Conservation (phyloP, 2,888 invertebrate species). For the Fabriciana adippe region DNA sequence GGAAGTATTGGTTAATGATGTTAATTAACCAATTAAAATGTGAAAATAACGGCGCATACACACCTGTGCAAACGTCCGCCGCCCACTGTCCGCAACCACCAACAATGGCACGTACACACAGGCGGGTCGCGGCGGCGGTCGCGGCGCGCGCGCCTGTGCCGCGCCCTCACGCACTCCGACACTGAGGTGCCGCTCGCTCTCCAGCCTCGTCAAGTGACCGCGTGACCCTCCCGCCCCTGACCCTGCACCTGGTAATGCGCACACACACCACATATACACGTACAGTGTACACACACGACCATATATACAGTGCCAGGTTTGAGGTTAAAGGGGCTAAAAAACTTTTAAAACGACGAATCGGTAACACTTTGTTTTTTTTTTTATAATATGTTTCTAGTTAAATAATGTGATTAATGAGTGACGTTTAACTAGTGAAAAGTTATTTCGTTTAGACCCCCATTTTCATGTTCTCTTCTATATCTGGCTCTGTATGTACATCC, state of each 20-base stretch:
- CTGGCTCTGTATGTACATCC: too few relatives aligned
- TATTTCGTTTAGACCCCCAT: too few relatives aligned
- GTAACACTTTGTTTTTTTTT: too few relatives aligned
- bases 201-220: slow-evolving; percentile 81
- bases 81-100: neutral
- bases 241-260: slow-evolving; percentile 38
- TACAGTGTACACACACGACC: neutral
- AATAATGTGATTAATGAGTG: too few relatives aligned
- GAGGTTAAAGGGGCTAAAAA: too few relatives aligned
- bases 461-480: too few relatives aligned
- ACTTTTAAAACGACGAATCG: too few relatives aligned
- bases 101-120: slow-evolving; percentile 37
- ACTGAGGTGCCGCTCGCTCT: slow-evolving; percentile 80
- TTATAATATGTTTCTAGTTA: too few relatives aligned
- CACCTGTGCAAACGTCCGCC: neutral
- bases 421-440: too few relatives aligned
- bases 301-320: neutral
- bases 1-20: too few relatives aligned
- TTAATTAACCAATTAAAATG: too few relatives aligned
- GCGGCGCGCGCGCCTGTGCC: slow-evolving; percentile 76
- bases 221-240: slow-evolving; percentile 56
- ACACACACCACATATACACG: neutral
- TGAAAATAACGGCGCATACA: too few relatives aligned
- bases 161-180: slow-evolving; percentile 75
- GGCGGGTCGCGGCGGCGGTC: slow-evolving; percentile 79